A percentile compares a stretch with the other conserved stretches of the same genome.
Conservation (phyloP, 1,140 invertebrate species). For the Drosophila athabasca region DNA sequence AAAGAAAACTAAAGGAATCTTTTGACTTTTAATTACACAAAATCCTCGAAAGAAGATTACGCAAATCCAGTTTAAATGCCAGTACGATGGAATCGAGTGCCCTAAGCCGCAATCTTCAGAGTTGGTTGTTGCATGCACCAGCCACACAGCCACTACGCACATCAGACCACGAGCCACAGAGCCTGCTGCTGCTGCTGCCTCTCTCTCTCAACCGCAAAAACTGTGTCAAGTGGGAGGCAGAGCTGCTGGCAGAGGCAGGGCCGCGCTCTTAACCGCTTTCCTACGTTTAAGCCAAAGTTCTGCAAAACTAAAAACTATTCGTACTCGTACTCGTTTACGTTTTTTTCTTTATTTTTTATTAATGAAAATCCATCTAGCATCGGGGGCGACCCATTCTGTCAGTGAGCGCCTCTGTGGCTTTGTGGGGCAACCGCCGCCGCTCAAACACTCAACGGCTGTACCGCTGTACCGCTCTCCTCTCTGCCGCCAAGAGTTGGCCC, state of each 20-base stretch:
- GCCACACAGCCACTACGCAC: slow-evolving; percentile 11
- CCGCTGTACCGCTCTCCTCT: slow-evolving; percentile 11
- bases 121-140: background rate
- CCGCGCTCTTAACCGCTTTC: slow-evolving; percentile 9
- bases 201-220: slow-evolving; percentile 21
- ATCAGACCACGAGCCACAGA: slow-evolving; percentile 20
- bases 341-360: slow-evolving; percentile 36
- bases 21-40: slow-evolving; percentile 21
- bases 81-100: slow-evolving; percentile 2
- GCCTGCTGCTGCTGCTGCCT: background rate
- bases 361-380: slow-evolving; percentile 48
- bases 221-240: slow-evolving; percentile 49
- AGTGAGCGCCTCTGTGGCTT: background rate
- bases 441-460: slow-evolving; percentile 13
- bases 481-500: background rate
- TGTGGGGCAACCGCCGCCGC: background rate
- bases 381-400: slow-evolving; percentile 17
- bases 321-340: slow-evolving; percentile 3
- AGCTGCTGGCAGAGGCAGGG: slow-evolving; percentile 12
- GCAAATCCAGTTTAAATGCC: slow-evolving; percentile 48
- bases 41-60: slow-evolving; percentile 39
- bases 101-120: slow-evolving; percentile 15
- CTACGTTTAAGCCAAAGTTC: slow-evolving; percentile 29
- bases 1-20: slow-evolving; percentile 12
- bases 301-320: slow-evolving; percentile 39